phyloP scores from a whole-genome alignment of 1,140 invertebrate species.

The Aricia agestis region DNA sequence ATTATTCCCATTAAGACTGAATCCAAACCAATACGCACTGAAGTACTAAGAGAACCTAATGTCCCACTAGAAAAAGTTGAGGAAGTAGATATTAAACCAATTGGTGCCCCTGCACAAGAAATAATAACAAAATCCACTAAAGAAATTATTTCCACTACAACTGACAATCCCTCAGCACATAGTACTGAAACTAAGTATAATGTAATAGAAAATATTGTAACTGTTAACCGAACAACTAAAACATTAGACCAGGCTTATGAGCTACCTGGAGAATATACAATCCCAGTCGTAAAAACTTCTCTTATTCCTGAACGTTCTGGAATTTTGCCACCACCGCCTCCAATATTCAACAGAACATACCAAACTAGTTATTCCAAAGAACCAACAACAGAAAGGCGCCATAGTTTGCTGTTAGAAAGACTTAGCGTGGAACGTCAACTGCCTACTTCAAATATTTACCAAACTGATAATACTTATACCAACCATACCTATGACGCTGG shows the following conservation, averaged over 20 bases:
- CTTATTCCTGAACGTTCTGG: slow-evolving; percentile 51
- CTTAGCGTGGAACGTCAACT: slow-evolving; percentile 62
- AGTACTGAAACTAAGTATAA: slow-evolving; percentile 67
- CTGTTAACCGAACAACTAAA: slow-evolving; percentile 63
- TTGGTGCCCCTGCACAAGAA: slow-evolving; percentile 45
- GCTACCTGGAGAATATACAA: slow-evolving; percentile 42
- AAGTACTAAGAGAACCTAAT: slow-evolving; percentile 55
- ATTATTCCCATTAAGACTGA: slow-evolving; percentile 17
- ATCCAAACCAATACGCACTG: slow-evolving; percentile 36
- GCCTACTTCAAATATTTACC: slow-evolving; percentile 50
- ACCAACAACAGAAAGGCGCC: slow-evolving; percentile 56
- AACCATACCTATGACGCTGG: slow-evolving; percentile 51
- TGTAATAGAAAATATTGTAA: slow-evolving; percentile 62
- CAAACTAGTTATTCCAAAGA: slow-evolving; percentile 49
- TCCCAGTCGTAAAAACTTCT: slow-evolving; percentile 58
- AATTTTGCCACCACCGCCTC: slow-evolving; percentile 46
- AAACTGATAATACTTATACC: slow-evolving; percentile 43
- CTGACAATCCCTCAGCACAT: slow-evolving; percentile 41
- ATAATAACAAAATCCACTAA: slow-evolving; percentile 59
- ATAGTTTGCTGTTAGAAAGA: slow-evolving; percentile 62
- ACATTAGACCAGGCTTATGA: slow-evolving; percentile 61
- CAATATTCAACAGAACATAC: slow-evolving; percentile 41
- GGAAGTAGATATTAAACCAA: slow-evolving; percentile 69
- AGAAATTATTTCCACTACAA: slow-evolving; percentile 62
- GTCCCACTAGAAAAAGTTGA: slow-evolving; percentile 64